Base-by-base conservation (phyloP, 2,888 invertebrate species). In the Dolichopus griseipennis region DNA sequence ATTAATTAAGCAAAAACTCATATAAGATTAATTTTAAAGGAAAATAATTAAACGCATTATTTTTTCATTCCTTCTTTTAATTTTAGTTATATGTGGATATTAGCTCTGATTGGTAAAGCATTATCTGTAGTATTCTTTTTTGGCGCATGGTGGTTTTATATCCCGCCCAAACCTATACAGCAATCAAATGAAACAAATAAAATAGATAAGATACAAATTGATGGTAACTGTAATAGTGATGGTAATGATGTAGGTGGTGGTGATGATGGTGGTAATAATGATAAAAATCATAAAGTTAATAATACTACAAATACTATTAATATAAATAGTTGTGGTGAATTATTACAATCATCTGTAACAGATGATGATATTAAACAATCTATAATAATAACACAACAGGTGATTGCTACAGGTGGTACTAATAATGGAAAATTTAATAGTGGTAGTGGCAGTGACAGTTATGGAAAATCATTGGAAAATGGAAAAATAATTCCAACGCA, bases 141-240 rank as follows among this genome's bases (percentile, higher is more conserved):
- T 79, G 81, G 88, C 61, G 90, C 91, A 66, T 89, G 90, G 88
- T 86, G 89, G 86, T 87, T 86, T 76, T 91, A 91, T 81, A 85
- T 87, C 67, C 87, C 89, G 22, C 89, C 90, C 0, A 83, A 84
- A 71, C 61, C 65, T 33, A 64, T 67, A 43, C 52, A 52, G 15
- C 66, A 67, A 21, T 66, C 43, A 61, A 65, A 68, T 64, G 69
- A 52, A 18, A n/a, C 2, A 18, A 52, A 52, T 52, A n/a, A 52
- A 52, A 52, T 15, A 52, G 52, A 52, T 18, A 52, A 18, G 52
- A 52, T 52, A 52, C 52, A 52, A 52, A 12, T 52, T 52, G 61
- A 27, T 27, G 27, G 27, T 27, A 27, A 27, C 2, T 27, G 27
- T 27, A 27, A 4, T 6, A 41, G 12, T 41, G 41, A 41, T 41